Conservation (phyloP, 2,113 vertebrate genomes). For the Bufo gargarizans region DNA sequence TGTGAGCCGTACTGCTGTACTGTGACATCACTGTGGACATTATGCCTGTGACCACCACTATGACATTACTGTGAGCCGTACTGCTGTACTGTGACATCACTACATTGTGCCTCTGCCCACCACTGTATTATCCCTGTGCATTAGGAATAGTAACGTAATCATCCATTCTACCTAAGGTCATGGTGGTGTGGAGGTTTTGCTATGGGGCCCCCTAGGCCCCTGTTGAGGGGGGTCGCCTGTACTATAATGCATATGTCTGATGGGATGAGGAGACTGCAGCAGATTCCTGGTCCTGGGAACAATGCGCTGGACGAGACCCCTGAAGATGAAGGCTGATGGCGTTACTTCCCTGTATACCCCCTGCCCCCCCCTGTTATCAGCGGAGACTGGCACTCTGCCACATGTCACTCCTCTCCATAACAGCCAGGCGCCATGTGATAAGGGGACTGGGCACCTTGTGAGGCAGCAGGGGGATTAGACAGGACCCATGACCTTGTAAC, state of each 20-base stretch:
- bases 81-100: no score
- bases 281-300: slow-evolving; percentile 59
- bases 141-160: no score
- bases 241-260: not conserved
- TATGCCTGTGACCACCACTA: no score
- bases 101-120: no score
- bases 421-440: not conserved
- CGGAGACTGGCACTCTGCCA: slow-evolving; percentile 65
- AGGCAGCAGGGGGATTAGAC: not conserved
- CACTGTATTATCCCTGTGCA: no score
- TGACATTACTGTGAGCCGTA: no score
- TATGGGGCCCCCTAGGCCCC: no score
- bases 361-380: slow-evolving; percentile 63
- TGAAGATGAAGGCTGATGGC: slow-evolving; percentile 64
- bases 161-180: no score
- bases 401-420: slow-evolving; percentile 45
- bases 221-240: not conserved
- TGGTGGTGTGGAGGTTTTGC: no score
- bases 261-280: not conserved
- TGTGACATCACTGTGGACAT: no score
- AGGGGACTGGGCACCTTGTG: not conserved
- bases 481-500: not conserved
- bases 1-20: no score
- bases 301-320: slow-evolving; percentile 62
- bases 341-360: slow-evolving; percentile 72